Evolutionary conservation across 2,888 invertebrate species (phyloP).

Genomic region (Lithosia quadra): DNA sequence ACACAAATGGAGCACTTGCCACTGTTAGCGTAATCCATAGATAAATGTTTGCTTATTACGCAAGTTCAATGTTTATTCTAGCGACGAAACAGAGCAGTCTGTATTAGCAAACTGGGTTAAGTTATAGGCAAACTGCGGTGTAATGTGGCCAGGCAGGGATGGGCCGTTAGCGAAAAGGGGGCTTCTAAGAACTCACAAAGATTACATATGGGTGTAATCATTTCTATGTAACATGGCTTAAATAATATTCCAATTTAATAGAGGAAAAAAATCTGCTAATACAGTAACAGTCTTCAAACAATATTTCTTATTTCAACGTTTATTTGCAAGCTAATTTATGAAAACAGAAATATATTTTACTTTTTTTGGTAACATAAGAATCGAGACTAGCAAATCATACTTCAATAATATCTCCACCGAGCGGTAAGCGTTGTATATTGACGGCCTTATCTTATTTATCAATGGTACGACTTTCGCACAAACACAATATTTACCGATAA

Average conservation of each 20-base stretch:
- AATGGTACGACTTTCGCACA: constrained; percentile 8
- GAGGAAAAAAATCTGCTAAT: neutral
- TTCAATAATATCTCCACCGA: constrained; percentile 8
- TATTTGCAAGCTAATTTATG: neutral
- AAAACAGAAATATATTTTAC: neutral
- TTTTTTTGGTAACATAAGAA: neutral
- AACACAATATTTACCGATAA: constrained; percentile 33
- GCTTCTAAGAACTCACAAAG: neutral
- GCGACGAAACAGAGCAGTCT: neutral
- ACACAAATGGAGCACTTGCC: neutral
- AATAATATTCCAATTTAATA: neutral
- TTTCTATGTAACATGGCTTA: neutral
- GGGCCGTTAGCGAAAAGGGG: neutral
- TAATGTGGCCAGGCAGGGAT: neutral
- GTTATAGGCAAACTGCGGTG: neutral
- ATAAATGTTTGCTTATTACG: neutral
- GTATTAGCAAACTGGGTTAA: neutral
- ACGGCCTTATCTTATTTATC: constrained; percentile 13
- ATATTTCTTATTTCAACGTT: neutral
- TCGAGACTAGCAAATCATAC: neutral
- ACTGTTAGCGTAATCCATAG: neutral
- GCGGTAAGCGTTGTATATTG: constrained; percentile 1
- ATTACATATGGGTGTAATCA: neutral
- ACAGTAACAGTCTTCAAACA: neutral
- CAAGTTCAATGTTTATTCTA: neutral